Conservation (phyloP, 2,797 vertebrate genomes). For the Dermochelys coriacea region DNA sequence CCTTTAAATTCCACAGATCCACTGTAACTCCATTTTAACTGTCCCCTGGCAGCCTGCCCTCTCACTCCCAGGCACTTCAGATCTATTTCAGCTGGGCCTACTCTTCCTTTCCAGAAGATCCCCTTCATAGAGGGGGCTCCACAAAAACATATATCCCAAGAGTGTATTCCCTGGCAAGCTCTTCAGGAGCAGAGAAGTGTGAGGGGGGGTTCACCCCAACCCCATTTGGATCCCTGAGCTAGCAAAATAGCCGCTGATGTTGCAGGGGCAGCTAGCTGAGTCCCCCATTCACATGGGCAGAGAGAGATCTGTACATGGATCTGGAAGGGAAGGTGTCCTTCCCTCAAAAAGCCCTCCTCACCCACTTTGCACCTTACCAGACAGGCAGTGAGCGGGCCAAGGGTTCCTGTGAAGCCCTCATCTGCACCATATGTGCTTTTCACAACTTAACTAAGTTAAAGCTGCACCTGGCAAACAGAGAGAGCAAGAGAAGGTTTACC, state of each 20-base stretch:
- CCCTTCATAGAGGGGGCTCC: not conserved
- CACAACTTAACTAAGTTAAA: not conserved
- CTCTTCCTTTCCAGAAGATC: not conserved
- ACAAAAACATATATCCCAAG: not conserved
- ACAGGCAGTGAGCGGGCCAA: not conserved
- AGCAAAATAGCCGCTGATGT: not conserved
- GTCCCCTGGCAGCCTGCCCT: not conserved
- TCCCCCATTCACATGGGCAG: not conserved
- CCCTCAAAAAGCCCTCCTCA: not conserved
- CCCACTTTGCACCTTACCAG: not conserved
- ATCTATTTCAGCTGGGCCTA: not conserved
- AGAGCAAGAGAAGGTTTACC: slow-evolving; percentile 5
- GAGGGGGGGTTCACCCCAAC: not conserved
- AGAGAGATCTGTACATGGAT: not conserved
- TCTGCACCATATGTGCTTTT: not conserved
- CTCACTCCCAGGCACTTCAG: not conserved
- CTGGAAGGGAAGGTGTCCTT: not conserved
- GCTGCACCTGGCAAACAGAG: not conserved
- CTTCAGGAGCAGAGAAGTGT: not conserved
- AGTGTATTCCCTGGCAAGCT: not conserved
- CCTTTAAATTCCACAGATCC: not conserved
- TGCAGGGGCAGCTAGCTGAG: not conserved
- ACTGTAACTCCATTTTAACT: not conserved
- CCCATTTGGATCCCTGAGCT: not conserved
- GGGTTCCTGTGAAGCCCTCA: slow-evolving; percentile 10